phyloP scores from a whole-genome alignment of 2,888 invertebrate genomes.

The Baronia brevicornis region DNA sequence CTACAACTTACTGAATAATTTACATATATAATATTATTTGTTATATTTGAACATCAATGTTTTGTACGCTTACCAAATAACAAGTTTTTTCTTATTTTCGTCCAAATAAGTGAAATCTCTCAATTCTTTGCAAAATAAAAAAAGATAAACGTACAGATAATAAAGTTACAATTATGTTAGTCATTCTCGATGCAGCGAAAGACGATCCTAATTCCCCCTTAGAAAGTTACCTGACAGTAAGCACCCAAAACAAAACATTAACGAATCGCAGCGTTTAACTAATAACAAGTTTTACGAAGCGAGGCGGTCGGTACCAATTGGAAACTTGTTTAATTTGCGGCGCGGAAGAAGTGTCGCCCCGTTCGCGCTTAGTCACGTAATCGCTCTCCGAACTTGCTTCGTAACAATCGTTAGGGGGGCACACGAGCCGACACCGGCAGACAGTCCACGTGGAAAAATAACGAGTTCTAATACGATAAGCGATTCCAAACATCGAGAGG shows the following conservation, averaged over 20 bases:
- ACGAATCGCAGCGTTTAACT: slow-evolving; percentile 43
- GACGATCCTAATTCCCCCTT: slow-evolving; percentile 13
- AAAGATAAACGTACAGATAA: too few species aligned
- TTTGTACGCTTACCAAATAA: too few species aligned
- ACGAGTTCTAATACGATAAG: slow-evolving; percentile 12
- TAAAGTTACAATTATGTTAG: too few species aligned
- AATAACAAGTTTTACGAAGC: slow-evolving; percentile 52
- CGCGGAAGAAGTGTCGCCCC: slow-evolving; percentile 41
- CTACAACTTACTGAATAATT: too few species aligned
- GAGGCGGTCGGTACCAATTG: slow-evolving; percentile 38
- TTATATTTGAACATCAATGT: too few species aligned
- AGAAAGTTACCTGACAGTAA: slow-evolving; percentile 16
- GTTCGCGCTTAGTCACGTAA: slow-evolving; percentile 69
- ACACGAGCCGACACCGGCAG: neutral
- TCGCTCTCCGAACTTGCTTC: slow-evolving; percentile 48
- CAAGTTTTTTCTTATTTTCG: too few species aligned
- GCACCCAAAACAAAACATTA: slow-evolving; percentile 24
- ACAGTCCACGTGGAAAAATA: slow-evolving; percentile 12
- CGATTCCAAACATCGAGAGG: too few species aligned
- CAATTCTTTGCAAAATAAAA: too few species aligned
- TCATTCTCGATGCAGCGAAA: too few species aligned
- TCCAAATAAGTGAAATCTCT: too few species aligned
- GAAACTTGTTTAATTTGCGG: slow-evolving; percentile 71
- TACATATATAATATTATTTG: too few species aligned
- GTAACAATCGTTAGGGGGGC: slow-evolving; percentile 31